phyloP scores from a whole-genome alignment of 2,797 vertebrate genomes.

The Sebastes ruberrimus region DNA sequence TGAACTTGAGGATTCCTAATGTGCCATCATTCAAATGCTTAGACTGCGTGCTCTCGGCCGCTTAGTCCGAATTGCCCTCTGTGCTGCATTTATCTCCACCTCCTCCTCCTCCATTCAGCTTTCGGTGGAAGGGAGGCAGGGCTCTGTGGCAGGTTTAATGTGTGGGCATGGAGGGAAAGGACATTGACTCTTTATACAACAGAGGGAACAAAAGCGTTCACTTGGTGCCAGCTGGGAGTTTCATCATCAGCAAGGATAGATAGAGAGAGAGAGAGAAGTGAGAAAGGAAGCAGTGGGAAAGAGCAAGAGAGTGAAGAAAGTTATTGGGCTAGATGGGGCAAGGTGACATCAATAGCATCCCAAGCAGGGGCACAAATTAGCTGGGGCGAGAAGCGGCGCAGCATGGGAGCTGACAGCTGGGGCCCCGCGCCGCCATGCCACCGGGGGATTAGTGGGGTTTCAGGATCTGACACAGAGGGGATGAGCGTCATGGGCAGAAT shows the following conservation, averaged over 20 bases:
- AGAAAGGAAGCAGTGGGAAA: conserved; percentile 35
- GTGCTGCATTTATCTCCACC: conserved; percentile 55
- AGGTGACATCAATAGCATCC: conserved; percentile 73
- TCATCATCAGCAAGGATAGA: conserved; percentile 50
- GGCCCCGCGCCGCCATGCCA: conserved; percentile 56
- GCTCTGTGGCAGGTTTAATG: conserved; percentile 58
- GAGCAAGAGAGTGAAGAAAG: conserved; percentile 42
- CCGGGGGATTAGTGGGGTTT: conserved; percentile 75
- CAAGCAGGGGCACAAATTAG: conserved; percentile 78
- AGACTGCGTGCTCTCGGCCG: conserved; percentile 58
- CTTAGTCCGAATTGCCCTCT: conserved; percentile 58
- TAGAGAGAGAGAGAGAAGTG: conserved; percentile 8
- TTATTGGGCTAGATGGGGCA: conserved; percentile 58
- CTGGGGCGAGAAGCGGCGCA: conserved; percentile 48
- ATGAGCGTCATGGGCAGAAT: conserved; percentile 75
- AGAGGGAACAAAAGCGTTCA: conserved; percentile 64
- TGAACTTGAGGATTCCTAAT: conserved; percentile 76
- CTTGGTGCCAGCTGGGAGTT: conserved; percentile 61
- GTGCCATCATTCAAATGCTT: conserved; percentile 71
- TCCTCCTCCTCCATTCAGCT: conserved; percentile 53
- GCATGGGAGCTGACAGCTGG: conserved; percentile 77
- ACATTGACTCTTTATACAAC: conserved; percentile 55
- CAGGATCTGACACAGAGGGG: conserved; percentile 74
- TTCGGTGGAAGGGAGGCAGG: conserved; percentile 33
- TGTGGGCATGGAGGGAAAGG: conserved; percentile 40